These are phyloP conservation scores for Onychostoma macrolepis DNA, from an alignment of 2,113 vertebrate genomes.

Conservation along the genomic window DNA sequence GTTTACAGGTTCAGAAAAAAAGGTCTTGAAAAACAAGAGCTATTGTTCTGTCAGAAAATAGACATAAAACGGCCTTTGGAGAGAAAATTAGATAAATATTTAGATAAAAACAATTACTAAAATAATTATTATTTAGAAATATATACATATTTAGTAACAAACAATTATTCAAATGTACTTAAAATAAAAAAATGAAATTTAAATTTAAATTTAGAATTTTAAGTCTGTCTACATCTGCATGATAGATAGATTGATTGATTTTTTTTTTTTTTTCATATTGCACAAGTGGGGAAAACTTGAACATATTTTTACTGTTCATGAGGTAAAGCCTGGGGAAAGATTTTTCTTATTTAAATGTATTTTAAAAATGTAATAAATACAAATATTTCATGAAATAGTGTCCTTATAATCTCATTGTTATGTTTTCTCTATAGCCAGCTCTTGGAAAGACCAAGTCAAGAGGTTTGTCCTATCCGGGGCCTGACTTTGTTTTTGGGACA, in stretches of 20 bases:
- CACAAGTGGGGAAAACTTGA: background rate
- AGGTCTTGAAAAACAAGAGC: background rate
- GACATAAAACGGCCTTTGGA: background rate
- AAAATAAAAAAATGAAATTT: background rate
- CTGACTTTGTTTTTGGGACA: slow-evolving; percentile 77
- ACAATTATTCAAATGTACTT: background rate
- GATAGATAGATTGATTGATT: too few species aligned
- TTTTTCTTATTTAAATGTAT: background rate
- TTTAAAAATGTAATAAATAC: background rate
- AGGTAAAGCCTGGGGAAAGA: background rate
- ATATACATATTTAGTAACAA: background rate
- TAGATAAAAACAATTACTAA: background rate
- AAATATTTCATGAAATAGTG: background rate
- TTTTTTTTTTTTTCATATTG: background rate
- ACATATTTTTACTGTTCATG: background rate
- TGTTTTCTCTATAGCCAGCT: slow-evolving; percentile 70
- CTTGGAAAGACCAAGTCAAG: slow-evolving; percentile 77
- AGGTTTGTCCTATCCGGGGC: slow-evolving; percentile 75
- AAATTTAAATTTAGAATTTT: too few species aligned
- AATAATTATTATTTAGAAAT: too few species aligned
- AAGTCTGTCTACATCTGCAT: too few species aligned
- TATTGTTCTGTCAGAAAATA: slow-evolving; percentile 4
- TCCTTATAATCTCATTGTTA: background rate
- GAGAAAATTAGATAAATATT: background rate
- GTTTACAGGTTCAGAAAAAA: slow-evolving; percentile 8